Evolutionary conservation across 2,888 invertebrate genomes (phyloP).

Genomic region (Idaea aversata): DNA sequence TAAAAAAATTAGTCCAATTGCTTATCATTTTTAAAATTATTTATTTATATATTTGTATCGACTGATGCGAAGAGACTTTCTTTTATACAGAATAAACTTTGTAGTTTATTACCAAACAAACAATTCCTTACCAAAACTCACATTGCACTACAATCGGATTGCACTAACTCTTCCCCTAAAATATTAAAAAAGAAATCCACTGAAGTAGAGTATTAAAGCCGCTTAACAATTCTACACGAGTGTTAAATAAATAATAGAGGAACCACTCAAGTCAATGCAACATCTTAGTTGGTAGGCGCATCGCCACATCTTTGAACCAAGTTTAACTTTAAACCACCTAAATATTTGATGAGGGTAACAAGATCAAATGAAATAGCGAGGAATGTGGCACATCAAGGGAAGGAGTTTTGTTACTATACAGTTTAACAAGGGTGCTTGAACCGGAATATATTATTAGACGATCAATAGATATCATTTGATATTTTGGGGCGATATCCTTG

Average conservation of each 20-base stretch:
- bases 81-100: no score
- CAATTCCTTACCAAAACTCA: no score
- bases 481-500: conserved; percentile 29
- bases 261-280: conserved; percentile 44
- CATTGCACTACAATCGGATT: not conserved
- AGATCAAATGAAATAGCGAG: conserved; percentile 70
- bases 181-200: not conserved
- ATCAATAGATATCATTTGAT: conserved; percentile 55
- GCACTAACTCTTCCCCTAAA: not conserved
- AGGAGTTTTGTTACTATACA: conserved; percentile 43
- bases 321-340: conserved; percentile 60
- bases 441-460: conserved; percentile 66
- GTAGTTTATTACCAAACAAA: no score
- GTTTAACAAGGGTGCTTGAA: conserved; percentile 72
- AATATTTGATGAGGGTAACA: conserved; percentile 75
- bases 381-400: conserved; percentile 52
- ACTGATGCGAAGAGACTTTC: no score
- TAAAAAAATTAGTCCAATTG: no score
- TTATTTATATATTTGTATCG: no score
- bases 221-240: conserved; percentile 48
- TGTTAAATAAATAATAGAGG: conserved; percentile 21
- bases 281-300: conserved; percentile 47
- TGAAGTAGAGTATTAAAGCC: conserved; percentile 40
- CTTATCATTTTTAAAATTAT: no score
- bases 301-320: conserved; percentile 59